Evolutionary conservation across 2,888 invertebrate genomes (phyloP), one percentile per base, ranked within the genome.

Genomic region (Heliothis peltigera): DNA sequence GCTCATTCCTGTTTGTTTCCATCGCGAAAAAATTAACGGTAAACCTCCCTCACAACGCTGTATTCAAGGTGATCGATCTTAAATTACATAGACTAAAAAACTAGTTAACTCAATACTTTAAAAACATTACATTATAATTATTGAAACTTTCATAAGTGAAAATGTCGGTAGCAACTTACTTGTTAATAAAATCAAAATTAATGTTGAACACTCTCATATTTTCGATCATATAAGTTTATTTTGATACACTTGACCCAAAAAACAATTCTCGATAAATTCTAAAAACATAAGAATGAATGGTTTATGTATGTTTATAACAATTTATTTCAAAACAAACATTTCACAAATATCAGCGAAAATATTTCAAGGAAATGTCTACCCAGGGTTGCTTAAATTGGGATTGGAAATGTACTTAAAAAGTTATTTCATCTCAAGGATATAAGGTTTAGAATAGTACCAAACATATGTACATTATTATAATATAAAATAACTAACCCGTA

Each of bases 251-350:
- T 52, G 64, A 54, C 70, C 74, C 35, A 32, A 35, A 64, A 69
- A 64, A 70, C 76, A 79, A 59, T 70, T 48, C 65, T 76, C 56
- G 67, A 75, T 70, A 7, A 15, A 64, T 48, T 68, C 54, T 64
- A 71, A 61, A 78, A 48, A 61, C 67, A 69, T 69, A 69, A 70
- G 48, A 66, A 52, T 57, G 32, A 35, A 48, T 25, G 47, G 25
- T 55, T 49, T 68, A 55, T 61, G n/a, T n/a, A n/a, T n/a, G n/a
- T n/a, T n/a, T 55, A 55, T 6, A 39, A 10, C 22, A 51, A 22
- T 44, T 17, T 4, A n/a, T 39, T 15, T 7, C n/a, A 12, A 70
- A 56, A 60, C 28, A 57, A 68, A 58, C 44, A 55, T 43, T 54
- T 32, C 5, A 28, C 39, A 21, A 60, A 44, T 5, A 21, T 17